Base-by-base conservation (phyloP, 2,888 invertebrate genomes). In the Epistrophella euchroma region DNA sequence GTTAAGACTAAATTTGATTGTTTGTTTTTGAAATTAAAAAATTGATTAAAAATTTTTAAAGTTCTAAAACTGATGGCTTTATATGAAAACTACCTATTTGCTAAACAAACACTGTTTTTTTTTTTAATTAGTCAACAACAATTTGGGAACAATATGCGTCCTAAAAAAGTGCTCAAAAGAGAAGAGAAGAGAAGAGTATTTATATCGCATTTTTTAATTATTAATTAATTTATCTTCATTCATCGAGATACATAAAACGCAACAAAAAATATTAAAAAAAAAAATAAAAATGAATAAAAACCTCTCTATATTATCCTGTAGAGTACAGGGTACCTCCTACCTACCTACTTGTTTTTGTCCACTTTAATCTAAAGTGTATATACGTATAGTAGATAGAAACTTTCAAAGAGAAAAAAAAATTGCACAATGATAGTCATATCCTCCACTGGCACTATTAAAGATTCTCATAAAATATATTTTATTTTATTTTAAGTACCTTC, bases 151-250 rank as follows among this genome's bases (percentile, higher is more conserved):
- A 17, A 17, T 17, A 0, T 1, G 10, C 17, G 9, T 17, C 45
- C 17, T 52, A 15, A n/a, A 52, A 52, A 28, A 32, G 6, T 5
- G 15, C n/a, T 52, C 25, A 15, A 15, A 32, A 32, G 9, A 9
- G 1, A 5, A 3, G 2, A 50, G 13, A 11, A 37, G 4, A 52
- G 15, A 2, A 52, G 2, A 15, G 9, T 68, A 45, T 50, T 60
- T 60, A 56, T n/a, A n/a, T n/a, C n/a, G n/a, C n/a, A 62, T 78
- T 50, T 83, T 73, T 56, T 78, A 60, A 83, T 52, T 52, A 74
- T 78, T 83, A 83, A 83, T 83, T 83, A 83, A 83, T 78, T 78
- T 62, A 78, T 83, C 62, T 35, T 17, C 32, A 11, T 83, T 78
- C 78, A 78, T 83, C 73, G 55, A 62, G 25, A 68, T 73, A 55